These are phyloP conservation scores for Etheostoma perlongum DNA, from an alignment of 2,797 vertebrate genomes.

Conservation along the genomic window DNA sequence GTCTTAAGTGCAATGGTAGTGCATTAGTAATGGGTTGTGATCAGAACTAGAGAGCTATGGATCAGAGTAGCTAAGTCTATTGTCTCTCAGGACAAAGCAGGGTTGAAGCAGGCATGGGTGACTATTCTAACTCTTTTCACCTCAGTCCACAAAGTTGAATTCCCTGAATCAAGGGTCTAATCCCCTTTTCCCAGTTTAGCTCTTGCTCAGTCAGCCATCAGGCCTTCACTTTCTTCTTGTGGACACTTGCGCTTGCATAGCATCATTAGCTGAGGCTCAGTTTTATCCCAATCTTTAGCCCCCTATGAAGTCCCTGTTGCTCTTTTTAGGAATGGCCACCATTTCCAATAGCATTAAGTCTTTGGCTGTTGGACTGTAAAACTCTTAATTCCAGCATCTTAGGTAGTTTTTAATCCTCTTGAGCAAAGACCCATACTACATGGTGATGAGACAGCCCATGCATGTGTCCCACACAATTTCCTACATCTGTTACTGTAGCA, in stretches of 20 bases:
- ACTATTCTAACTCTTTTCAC: constrained; percentile 77
- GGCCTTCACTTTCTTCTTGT: constrained; percentile 62
- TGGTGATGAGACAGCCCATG: constrained; percentile 66
- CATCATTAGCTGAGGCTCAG: constrained; percentile 84
- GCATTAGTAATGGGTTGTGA: constrained; percentile 79
- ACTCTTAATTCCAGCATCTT: constrained; percentile 77
- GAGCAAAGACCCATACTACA: constrained; percentile 76
- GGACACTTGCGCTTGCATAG: constrained; percentile 67
- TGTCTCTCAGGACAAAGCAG: constrained; percentile 84
- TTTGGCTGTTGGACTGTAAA: constrained; percentile 76
- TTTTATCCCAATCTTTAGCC: constrained; percentile 65
- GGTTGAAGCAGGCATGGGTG: constrained; percentile 69
- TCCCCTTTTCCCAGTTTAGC: constrained; percentile 74
- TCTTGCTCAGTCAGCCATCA: constrained; percentile 73
- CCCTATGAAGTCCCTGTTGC: constrained; percentile 75
- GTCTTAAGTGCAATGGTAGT: constrained; percentile 70
- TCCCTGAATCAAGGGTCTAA: constrained; percentile 78
- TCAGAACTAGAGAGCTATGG: constrained; percentile 73
- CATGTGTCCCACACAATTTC: constrained; percentile 56
- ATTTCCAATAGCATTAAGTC: constrained; percentile 79
- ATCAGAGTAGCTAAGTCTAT: constrained; percentile 77
- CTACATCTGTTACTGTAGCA: constrained; percentile 35
- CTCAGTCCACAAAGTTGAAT: constrained; percentile 75
- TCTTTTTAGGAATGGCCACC: constrained; percentile 77
- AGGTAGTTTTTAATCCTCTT: constrained; percentile 82